Conservation (phyloP, 2,888 invertebrate species). For the Cynaeus angustus region DNA sequence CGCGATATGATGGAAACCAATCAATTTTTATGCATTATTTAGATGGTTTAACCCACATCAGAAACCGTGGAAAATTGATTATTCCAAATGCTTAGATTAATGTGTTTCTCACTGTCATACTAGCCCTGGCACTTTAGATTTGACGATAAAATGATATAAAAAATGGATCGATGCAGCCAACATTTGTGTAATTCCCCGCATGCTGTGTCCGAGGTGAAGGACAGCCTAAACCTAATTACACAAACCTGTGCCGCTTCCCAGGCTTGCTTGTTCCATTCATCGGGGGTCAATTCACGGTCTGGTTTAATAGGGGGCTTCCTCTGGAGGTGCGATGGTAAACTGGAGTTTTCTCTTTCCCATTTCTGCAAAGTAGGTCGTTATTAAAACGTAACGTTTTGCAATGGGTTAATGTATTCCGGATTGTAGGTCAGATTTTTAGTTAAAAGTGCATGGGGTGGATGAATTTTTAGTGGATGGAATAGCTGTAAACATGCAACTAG, state of each 20-base stretch:
- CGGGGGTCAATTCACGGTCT: constrained; percentile 66
- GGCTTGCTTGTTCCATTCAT: constrained; percentile 73
- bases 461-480: constrained; percentile 14
- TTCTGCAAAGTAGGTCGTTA: constrained; percentile 69
- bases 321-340: constrained; percentile 73
- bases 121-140: not conserved
- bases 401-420: constrained; percentile 45
- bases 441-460: constrained; percentile 2
- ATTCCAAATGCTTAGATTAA: not conserved
- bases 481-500: not conserved
- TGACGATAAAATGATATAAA: constrained; percentile 1
- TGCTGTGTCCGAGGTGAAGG: constrained; percentile 38
- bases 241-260: constrained; percentile 75
- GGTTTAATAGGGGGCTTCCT: constrained; percentile 75
- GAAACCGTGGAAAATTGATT: constrained; percentile 4
- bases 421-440: constrained; percentile 39
- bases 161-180: constrained; percentile 8
- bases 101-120: constrained; percentile 3
- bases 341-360: constrained; percentile 78
- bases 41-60: constrained; percentile 2
- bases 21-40: constrained; percentile 26
- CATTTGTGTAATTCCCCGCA: constrained; percentile 21
- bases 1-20: constrained; percentile 18
- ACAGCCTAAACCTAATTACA: constrained; percentile 7
- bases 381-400: no score